Percentiles rank a stretch among this genome's conserved stretches.
Conservation (phyloP, 92 coral and sea anemone genomes). For the Umimayanthus kanabou region DNA sequence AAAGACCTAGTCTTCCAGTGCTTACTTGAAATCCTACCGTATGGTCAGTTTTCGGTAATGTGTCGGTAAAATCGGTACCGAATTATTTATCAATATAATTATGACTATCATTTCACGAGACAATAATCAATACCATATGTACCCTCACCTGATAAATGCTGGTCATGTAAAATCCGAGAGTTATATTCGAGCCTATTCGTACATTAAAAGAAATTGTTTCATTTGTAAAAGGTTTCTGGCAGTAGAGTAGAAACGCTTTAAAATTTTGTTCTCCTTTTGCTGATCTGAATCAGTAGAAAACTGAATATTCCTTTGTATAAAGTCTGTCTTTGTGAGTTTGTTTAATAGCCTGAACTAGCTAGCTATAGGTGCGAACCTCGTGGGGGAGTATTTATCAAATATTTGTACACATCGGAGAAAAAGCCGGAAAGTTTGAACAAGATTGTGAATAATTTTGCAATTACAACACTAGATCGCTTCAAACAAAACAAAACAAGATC, state of each 20-base stretch:
- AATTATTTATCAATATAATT: no score
- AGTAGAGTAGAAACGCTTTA: no score
- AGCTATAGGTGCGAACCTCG: constrained; percentile 8
- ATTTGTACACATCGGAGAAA: constrained; percentile 1
- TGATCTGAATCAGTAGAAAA: neutral
- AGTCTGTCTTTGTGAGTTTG: neutral
- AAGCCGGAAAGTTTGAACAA: constrained; percentile 22
- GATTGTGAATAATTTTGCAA: constrained; percentile 6
- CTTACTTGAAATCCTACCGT: no score
- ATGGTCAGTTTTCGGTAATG: no score
- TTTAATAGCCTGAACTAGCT: neutral
- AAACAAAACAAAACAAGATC: neutral
- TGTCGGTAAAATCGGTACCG: no score
- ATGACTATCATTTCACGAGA: no score
- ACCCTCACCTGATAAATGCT: no score
- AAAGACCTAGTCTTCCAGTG: no score
- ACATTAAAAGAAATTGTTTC: neutral
- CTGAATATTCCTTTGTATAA: neutral
- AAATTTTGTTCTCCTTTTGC: neutral
- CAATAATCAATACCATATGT: no score
- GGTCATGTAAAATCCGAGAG: no score
- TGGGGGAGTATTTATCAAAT: constrained; percentile 13
- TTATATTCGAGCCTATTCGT: no score
- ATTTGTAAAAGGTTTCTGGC: neutral
- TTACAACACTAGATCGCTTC: neutral